Evolutionary conservation across 2,797 vertebrate genomes (phyloP), one percentile per base, ranked within the genome.

Genomic region (Danio aesculapii): DNA sequence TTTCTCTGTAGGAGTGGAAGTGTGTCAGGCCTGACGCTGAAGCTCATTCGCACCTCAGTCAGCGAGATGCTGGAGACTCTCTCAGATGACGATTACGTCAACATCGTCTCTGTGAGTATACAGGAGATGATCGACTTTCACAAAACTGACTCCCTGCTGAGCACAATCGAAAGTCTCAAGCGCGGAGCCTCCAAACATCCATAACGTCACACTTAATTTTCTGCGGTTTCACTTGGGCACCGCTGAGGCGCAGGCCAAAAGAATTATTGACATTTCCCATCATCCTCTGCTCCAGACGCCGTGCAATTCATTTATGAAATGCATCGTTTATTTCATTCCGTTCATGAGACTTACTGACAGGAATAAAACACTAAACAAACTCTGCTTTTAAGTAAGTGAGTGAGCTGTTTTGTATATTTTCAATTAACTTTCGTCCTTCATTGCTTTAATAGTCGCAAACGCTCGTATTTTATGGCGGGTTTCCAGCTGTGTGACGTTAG

Each of bases 21-120:
- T 17, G 96, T 99, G 49, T 99, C 98, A 2, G 98, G 98, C 2
- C 84, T 98, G 87, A 98, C 98, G 0, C 86, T 99, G 79, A 99
- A 95, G 88, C 91, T 99, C 84, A 99, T 99, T 88, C 94, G 94
- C 39, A 96, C 93, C 0, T 99, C 98, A 0, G 98, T 99, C 84
- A 95, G 89, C 13, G 95, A 95, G 86, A 99, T 99, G 98, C 88
- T 99, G 88, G 97, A 98, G 91, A 99, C 98, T 0, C 94, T 99
- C 67, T 97, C 98, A 0, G 98, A 99, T 0, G 97, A 99, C 0
- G 98, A 99, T 90, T 99, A 95, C 63, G 97, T 99, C 85, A 99
- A 99, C 81, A 96, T 99, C 49, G 95, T 98, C 87, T 97, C 94
- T 80, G 98, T 99, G 89, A 98, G 98, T 97, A 90, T 83, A 57